phyloP scores from a whole-genome alignment of 2,797 vertebrate species.

The Danio albolineatus region DNA sequence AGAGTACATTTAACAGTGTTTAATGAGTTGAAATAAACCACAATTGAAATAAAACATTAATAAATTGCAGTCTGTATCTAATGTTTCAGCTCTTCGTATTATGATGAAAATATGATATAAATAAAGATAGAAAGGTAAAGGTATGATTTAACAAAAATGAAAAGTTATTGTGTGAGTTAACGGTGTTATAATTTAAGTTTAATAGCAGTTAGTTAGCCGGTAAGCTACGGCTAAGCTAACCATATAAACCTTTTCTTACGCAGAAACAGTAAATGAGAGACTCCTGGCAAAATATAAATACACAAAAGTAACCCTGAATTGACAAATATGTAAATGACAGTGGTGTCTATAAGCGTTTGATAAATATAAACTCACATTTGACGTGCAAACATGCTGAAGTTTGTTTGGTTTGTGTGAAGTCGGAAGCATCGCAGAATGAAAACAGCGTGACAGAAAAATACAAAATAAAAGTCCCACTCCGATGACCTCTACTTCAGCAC shows the following conservation, averaged over 20 bases:
- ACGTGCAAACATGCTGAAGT: slow-evolving; percentile 41
- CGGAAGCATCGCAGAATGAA: slow-evolving; percentile 12
- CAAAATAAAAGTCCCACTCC: slow-evolving; percentile 40
- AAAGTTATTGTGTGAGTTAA: not conserved
- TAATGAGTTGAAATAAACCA: not conserved
- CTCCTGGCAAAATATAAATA: not conserved
- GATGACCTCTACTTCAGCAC: too few species aligned
- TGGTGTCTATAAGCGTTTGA: not conserved
- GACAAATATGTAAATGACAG: not conserved
- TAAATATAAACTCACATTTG: slow-evolving; percentile 32
- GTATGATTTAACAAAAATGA: not conserved
- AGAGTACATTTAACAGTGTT: not conserved
- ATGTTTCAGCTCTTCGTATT: not conserved
- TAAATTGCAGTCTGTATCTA: too few species aligned
- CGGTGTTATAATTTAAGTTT: not conserved
- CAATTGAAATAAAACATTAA: not conserved
- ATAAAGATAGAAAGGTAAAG: not conserved
- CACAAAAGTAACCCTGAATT: not conserved
- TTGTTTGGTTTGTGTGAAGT: slow-evolving; percentile 27
- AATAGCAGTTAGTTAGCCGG: slow-evolving; percentile 19
- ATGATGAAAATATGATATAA: not conserved
- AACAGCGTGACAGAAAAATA: not conserved
- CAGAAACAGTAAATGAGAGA: not conserved
- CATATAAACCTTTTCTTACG: not conserved
- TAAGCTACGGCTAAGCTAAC: slow-evolving; percentile 12